Conservation (phyloP, 2,888 invertebrate species). For the Gymnocheta viridis region DNA sequence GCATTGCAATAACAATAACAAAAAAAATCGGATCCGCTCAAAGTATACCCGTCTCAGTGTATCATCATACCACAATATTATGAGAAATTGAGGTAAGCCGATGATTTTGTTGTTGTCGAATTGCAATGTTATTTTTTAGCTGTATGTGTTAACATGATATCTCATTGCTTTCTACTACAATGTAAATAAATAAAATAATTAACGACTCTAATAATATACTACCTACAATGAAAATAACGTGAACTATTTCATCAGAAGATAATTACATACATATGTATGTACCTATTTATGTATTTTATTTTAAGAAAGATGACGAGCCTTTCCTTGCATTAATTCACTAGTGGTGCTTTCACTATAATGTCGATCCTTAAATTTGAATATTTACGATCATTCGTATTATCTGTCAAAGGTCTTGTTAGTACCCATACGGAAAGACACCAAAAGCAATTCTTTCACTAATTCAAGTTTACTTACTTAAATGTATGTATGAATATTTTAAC, state of each 20-base stretch:
- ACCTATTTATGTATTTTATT: not conserved
- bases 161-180: constrained; percentile 12
- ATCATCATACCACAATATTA: constrained; percentile 35
- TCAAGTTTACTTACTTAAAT: too few species aligned
- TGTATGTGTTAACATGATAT: constrained; percentile 29
- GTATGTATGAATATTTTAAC: too few species aligned
- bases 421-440: too few species aligned
- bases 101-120: constrained; percentile 11
- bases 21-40: constrained; percentile 34
- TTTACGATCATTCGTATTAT: too few species aligned
- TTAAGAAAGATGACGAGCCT: too few species aligned
- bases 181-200: not conserved
- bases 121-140: not conserved
- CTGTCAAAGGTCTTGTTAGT: too few species aligned
- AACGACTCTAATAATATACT: constrained; percentile 19
- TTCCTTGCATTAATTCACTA: too few species aligned
- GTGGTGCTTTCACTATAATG: too few species aligned
- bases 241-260: not conserved
- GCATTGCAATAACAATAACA: constrained; percentile 40
- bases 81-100: constrained; percentile 51
- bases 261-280: not conserved
- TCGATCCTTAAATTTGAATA: too few species aligned
- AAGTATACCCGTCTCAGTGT: constrained; percentile 36
- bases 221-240: constrained; percentile 7
- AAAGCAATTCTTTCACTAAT: too few species aligned